These are phyloP conservation scores for Aphyosemion australe DNA, from an alignment of 2,113 vertebrate species.

Conservation along the genomic window DNA sequence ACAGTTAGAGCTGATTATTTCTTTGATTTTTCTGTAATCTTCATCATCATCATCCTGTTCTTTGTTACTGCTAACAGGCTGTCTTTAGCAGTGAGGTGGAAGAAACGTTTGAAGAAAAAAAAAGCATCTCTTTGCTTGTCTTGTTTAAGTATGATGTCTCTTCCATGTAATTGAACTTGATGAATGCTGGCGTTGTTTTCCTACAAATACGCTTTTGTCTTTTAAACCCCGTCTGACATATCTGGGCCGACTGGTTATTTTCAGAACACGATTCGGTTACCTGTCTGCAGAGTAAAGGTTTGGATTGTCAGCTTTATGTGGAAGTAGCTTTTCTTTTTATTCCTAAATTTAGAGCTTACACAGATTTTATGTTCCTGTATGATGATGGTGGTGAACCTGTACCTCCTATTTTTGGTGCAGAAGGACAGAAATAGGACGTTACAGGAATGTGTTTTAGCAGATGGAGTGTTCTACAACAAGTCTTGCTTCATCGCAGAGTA, in stretches of 20 bases:
- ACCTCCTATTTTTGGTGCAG: not conserved
- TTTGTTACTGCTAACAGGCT: slow-evolving; percentile 46
- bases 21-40: slow-evolving; percentile 61
- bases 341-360: not conserved
- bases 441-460: not conserved
- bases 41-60: slow-evolving; percentile 52
- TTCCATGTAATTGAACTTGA: slow-evolving; percentile 63
- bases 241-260: slow-evolving; percentile 71
- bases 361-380: slow-evolving; percentile 7
- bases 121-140: slow-evolving; percentile 20
- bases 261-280: slow-evolving; percentile 44
- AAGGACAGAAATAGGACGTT: not conserved
- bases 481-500: no score
- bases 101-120: slow-evolving; percentile 7
- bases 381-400: not conserved
- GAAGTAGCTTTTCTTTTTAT: not conserved
- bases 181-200: slow-evolving; percentile 59
- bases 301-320: slow-evolving; percentile 36
- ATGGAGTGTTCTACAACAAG: no score
- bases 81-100: slow-evolving; percentile 23
- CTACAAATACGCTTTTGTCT: slow-evolving; percentile 43
- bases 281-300: slow-evolving; percentile 32
- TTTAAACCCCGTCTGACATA: slow-evolving; percentile 68
- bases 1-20: slow-evolving; percentile 62
- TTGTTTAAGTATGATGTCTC: slow-evolving; percentile 58